Conservation (phyloP, 2,797 vertebrate species). For the Pelodytes ibericus region DNA sequence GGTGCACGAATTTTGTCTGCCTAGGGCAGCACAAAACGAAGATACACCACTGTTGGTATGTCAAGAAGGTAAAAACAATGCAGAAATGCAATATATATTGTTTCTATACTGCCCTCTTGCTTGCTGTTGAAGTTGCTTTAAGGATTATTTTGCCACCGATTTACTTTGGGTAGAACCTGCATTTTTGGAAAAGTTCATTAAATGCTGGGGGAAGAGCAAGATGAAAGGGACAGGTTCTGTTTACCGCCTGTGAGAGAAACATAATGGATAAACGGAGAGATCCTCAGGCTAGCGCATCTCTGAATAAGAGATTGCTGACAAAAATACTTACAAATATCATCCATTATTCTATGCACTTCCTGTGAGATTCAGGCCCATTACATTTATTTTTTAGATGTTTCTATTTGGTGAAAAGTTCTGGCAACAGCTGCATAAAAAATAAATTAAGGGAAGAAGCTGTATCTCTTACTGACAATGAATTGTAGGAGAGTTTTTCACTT, state of each 20-base stretch:
- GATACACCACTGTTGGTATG: too few relatives aligned
- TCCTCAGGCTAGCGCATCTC: neutral
- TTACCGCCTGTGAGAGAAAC: slow-evolving; percentile 1
- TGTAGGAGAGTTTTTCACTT: too few relatives aligned
- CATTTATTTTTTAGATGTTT: slow-evolving; percentile 1
- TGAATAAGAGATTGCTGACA: slow-evolving; percentile 23
- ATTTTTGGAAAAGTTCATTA: slow-evolving; percentile 7
- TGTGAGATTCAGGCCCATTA: neutral
- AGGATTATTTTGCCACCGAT: neutral
- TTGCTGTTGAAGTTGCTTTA: neutral
- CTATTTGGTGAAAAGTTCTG: neutral
- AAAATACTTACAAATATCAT: slow-evolving; percentile 7
- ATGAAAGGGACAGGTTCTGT: neutral
- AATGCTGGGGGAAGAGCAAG: neutral
- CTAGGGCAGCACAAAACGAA: too few relatives aligned
- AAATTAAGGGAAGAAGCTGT: neutral
- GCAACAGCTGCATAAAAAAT: neutral
- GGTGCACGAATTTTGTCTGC: too few relatives aligned
- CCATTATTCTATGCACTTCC: slow-evolving; percentile 2
- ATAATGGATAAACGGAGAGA: neutral
- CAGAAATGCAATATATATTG: too few relatives aligned
- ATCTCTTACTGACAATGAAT: neutral
- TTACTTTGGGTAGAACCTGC: slow-evolving; percentile 1
- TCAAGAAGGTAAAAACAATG: too few relatives aligned
- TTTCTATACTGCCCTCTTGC: too few relatives aligned